Conservation (phyloP, 2,888 invertebrate species). For the Molorchus minor region DNA sequence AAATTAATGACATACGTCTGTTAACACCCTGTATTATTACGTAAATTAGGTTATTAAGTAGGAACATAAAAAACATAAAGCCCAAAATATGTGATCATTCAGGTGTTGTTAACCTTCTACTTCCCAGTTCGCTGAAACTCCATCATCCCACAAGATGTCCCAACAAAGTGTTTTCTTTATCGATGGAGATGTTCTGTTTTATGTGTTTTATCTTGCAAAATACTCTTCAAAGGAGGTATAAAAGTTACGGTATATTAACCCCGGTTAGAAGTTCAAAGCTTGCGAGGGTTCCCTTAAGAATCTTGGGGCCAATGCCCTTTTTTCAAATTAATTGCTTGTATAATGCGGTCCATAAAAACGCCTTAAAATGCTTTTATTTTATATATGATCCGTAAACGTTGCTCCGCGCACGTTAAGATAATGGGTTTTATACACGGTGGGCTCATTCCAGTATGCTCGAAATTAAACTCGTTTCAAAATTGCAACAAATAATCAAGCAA, state of each 20-base stretch:
- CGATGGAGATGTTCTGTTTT: constrained; percentile 19
- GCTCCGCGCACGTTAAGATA: background rate
- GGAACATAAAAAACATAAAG: too few relatives aligned
- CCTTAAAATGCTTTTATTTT: background rate
- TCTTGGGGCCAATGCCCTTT: constrained; percentile 9
- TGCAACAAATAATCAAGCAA: background rate
- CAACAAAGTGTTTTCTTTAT: constrained; percentile 3
- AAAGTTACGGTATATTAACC: constrained; percentile 29
- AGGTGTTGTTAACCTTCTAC: too few relatives aligned
- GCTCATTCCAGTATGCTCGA: background rate
- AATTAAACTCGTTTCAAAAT: background rate
- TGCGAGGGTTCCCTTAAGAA: background rate
- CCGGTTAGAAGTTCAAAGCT: background rate
- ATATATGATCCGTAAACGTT: background rate
- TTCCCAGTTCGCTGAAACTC: constrained; percentile 14
- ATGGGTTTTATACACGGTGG: background rate
- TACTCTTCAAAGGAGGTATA: constrained; percentile 32
- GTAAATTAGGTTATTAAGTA: too few relatives aligned
- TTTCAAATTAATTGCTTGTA: constrained; percentile 13
- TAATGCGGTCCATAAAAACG: background rate
- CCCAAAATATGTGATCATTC: too few relatives aligned
- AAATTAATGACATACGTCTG: too few relatives aligned
- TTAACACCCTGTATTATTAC: too few relatives aligned
- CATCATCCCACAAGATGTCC: constrained; percentile 4
- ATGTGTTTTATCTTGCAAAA: constrained; percentile 26